Evolutionary conservation across 2,888 invertebrate species (phyloP), one percentile per base, ranked within the genome.

Genomic region (Melitaea athalia): DNA sequence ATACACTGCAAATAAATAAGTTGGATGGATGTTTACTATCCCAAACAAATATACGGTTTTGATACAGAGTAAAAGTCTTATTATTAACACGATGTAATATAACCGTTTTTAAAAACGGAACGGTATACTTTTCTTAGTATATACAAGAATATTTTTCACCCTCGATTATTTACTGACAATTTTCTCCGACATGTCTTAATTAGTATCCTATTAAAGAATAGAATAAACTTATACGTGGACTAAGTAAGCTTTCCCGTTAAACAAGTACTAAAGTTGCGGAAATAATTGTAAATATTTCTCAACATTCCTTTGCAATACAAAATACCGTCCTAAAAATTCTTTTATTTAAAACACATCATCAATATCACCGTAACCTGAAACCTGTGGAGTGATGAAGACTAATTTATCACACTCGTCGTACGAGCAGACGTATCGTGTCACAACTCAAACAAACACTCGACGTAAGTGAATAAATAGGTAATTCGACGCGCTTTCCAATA

Each of bases 381-480:
- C 49, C 53, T 33, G 15, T 38, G 47, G 61, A 71, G 64, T 59
- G 69, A 55, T 65, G 53, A 62, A 73, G 75, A 78, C 78, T 83
- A 84, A 86, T 86, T 86, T 84, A 84, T 82, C 79, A 81, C 78
- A 77, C 76, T 76, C 76, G 76, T 77, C 75, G 77, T 76, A 59
- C 38, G 43, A 72, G 59, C 70, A 76, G 72, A 77, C 77, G 79
- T 85, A 85, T 85, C 84, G 77, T 75, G 75, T 85, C 82, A 76
- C 86, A 84, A 81, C 80, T 85, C 87, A 85, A 86, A 85, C 84
- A 86, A 80, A 77, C 81, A 85, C 85, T 87, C 82, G 76, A 81
- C 80, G 75, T 82, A 82, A 87, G 88, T 86, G 86, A 85, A 85
- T 85, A 87, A 88, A 88, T 86, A 81, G 85, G 89, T 85, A 87